These are phyloP conservation scores for Caranx melampygus DNA, from an alignment of 2,113 vertebrate genomes.

Conservation along the genomic window DNA sequence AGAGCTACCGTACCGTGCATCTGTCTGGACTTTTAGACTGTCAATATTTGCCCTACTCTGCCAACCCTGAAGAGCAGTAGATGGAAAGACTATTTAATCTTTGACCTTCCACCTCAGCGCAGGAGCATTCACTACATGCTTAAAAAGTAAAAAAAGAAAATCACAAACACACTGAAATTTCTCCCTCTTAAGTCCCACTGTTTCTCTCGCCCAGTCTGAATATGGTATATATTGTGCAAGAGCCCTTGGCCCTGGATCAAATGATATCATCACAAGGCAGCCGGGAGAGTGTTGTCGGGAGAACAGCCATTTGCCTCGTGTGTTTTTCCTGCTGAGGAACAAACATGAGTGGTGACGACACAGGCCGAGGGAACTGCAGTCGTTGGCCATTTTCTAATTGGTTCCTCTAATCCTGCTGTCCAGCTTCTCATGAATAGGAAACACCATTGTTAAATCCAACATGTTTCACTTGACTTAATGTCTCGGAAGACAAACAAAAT, in stretches of 20 bases:
- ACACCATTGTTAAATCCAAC: constrained; percentile 11
- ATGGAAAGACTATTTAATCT: constrained; percentile 38
- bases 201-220: constrained; percentile 1
- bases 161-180: neutral
- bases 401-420: constrained; percentile 55
- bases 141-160: neutral
- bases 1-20: neutral
- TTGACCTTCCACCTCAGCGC: constrained; percentile 46
- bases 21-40: constrained; percentile 69
- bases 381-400: constrained; percentile 49
- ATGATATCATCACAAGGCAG: constrained; percentile 47
- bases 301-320: constrained; percentile 9
- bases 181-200: neutral
- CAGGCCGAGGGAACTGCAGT: constrained; percentile 3
- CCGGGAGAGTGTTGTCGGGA: constrained; percentile 3
- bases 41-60: constrained; percentile 70
- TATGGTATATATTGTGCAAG: constrained; percentile 34
- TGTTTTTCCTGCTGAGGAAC: constrained; percentile 27
- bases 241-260: constrained; percentile 4
- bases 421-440: constrained; percentile 43
- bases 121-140: constrained; percentile 21
- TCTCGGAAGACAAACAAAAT: constrained; percentile 39
- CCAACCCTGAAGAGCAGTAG: constrained; percentile 8
- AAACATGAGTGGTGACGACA: constrained; percentile 20
- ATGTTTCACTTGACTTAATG: constrained; percentile 7